Base-by-base conservation (phyloP, 2,113 vertebrate species). In the Rana temporaria region DNA sequence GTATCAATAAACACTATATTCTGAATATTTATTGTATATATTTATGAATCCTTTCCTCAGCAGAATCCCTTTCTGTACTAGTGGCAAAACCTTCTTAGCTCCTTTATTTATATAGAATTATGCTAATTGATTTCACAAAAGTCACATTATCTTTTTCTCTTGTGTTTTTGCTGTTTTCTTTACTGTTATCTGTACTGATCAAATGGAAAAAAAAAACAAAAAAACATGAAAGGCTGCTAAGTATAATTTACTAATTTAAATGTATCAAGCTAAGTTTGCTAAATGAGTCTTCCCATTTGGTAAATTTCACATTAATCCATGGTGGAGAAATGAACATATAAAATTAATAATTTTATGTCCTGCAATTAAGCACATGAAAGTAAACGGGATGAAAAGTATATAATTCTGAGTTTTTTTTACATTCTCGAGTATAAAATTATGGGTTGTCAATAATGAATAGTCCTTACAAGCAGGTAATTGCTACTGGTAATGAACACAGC, bases 401-500 rank as follows among this genome's bases (percentile, higher is more conserved):
- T 66, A 66, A 74, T 82, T 82, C 70, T 34, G 62, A 73, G 70
- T 30, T 6, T 11, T 74, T 82, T 75, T 74, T 74, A 17, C 30
- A 67, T 82, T 67, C 70, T 66, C 66, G 80, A 82, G 26, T 67
- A 74, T 66, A 67, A 82, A 74, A 82, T 82, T 82, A 82, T 42
- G 63, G 80, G 80, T 70, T 82, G 80, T 82, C 80, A 82, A 82
- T 65, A 82, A 66, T 82, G 80, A 74, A 82, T 66, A 65, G 52
- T 67, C 75, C 71, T 74, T 66, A 16, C 79, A 74, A 81, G 78
- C 60, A 65, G 60, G 71, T 82, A 75, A 75, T 82, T 82, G 62
- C 52, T 74, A 82, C 66, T 81, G 79, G 66, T 82, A 74, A 82
- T 75, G 62, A 82, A 63, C 80, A 59, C 79, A 60, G 24, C 48